phyloP scores from a whole-genome alignment of 2,797 vertebrate species.

The Odontamblyopus rebecca region DNA sequence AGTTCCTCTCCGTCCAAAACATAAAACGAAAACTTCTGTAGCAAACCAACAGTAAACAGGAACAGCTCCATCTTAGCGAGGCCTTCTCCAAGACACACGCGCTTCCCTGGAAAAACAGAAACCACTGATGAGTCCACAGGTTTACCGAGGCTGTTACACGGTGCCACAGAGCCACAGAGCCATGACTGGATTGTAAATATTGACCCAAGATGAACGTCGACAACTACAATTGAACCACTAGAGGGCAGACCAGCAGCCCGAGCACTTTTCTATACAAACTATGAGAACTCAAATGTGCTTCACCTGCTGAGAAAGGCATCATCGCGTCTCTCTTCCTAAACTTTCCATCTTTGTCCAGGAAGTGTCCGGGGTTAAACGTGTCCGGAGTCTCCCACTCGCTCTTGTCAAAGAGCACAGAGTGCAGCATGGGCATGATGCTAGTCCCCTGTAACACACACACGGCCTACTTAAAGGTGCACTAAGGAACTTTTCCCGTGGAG shows the following conservation, averaged over 20 bases:
- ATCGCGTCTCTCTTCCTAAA: constrained; percentile 79
- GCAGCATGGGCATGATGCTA: constrained; percentile 48
- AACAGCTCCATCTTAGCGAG: constrained; percentile 80
- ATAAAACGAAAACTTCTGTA: constrained; percentile 83
- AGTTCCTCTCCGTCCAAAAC: constrained; percentile 46
- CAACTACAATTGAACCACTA: neutral
- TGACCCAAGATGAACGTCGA: no score
- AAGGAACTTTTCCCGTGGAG: neutral
- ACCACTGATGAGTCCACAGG: neutral
- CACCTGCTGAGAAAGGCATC: constrained; percentile 84
- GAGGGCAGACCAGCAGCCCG: neutral
- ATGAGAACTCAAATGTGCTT: neutral
- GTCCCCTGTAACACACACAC: constrained; percentile 68
- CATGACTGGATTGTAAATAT: no score
- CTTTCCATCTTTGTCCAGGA: constrained; percentile 78
- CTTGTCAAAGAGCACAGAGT: constrained; percentile 78
- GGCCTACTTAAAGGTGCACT: neutral
- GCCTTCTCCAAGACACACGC: constrained; percentile 78
- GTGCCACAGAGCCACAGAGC: no score
- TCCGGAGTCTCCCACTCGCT: constrained; percentile 79
- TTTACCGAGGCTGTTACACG: no score
- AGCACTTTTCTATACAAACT: neutral
- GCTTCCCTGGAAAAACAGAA: constrained; percentile 64
- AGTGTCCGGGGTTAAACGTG: constrained; percentile 82
- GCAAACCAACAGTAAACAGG: constrained; percentile 68